Evolutionary conservation across 2,888 invertebrate species (phyloP).

Genomic region (Tetragonisca angustula): DNA sequence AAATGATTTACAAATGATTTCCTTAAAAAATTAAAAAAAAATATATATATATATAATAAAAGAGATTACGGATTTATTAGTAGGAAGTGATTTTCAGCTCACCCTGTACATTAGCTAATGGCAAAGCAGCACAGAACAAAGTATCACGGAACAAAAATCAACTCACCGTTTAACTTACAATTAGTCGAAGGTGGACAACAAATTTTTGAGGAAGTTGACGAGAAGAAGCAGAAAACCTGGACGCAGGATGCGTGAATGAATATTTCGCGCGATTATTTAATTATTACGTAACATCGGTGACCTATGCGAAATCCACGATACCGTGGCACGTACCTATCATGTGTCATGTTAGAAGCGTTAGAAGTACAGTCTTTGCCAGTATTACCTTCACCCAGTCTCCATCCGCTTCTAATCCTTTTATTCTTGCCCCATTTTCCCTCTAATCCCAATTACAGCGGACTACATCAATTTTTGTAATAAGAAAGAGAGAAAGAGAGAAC

Average conservation of each 20-base stretch:
- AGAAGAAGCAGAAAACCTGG: neutral
- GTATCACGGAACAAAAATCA: neutral
- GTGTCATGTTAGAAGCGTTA: conserved; percentile 69
- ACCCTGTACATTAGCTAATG: too few species aligned
- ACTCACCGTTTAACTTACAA: neutral
- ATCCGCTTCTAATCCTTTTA: conserved; percentile 52
- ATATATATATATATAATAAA: too few species aligned
- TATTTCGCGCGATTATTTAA: conserved; percentile 28
- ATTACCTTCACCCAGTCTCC: conserved; percentile 54
- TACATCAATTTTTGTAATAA: conserved; percentile 19
- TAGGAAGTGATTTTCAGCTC: too few species aligned
- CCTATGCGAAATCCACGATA: conserved; percentile 30
- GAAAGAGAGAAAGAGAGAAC: neutral
- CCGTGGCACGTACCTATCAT: conserved; percentile 35
- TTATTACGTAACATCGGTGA: conserved; percentile 45
- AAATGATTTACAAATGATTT: too few species aligned
- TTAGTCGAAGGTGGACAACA: neutral
- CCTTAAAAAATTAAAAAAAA: too few species aligned
- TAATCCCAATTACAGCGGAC: conserved; percentile 45
- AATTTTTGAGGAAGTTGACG: neutral
- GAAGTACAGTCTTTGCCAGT: conserved; percentile 51
- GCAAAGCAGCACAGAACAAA: too few species aligned
- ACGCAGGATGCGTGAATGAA: neutral
- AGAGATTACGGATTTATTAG: too few species aligned
- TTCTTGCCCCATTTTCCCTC: conserved; percentile 53